Evolutionary conservation across 2,113 vertebrate species (phyloP), one percentile per base, ranked within the genome.

Genomic region (Ramphastos sulfuratus): DNA sequence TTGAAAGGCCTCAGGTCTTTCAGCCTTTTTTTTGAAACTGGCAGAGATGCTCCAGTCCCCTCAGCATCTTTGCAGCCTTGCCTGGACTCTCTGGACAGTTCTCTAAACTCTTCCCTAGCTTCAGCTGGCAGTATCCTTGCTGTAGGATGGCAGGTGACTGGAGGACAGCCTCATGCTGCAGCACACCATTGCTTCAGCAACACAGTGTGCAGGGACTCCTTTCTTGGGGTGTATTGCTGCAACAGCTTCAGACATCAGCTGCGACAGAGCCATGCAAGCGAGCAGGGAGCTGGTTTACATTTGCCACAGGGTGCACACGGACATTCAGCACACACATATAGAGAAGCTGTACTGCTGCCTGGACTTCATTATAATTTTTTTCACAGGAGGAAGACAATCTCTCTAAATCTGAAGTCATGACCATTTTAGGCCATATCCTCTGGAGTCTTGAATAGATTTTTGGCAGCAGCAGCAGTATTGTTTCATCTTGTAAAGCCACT

Each of bases 381-480:
- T 59, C 25, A 21, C 9, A 54, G 48, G 3, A 65, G 24, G 31
- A 85, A 82, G 56, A 87, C 37, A 72, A 61, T 69, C 35, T 9
- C 28, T 83, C 75, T 85, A 67, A 77, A 95, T 96, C 86, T 67
- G 58, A 92, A 69, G 82, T 89, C 85, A 81, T 90, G 85, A 92
- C 94, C 92, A 87, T 96, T 87, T 96, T 93, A 91, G 94, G 95
- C 60, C 33, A 91, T 85, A 96, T 91, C 52, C 28, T 89, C 75
- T 74, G 30, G 52, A 89, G 52, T 31, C 20, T 85, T 79, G 56
- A 89, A 77, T 28, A 60, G 23, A 24, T 25, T 16, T 87, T 75
- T 96, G 95, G 94, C 94, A 93, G 54, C 46, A 87, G 91, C 30
- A 81, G 63, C 4, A 39, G 64, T 52, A 94, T 94, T 96, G 95